Evolutionary conservation across 2,113 vertebrate species (phyloP).

Genomic region (Grantiella picta): DNA sequence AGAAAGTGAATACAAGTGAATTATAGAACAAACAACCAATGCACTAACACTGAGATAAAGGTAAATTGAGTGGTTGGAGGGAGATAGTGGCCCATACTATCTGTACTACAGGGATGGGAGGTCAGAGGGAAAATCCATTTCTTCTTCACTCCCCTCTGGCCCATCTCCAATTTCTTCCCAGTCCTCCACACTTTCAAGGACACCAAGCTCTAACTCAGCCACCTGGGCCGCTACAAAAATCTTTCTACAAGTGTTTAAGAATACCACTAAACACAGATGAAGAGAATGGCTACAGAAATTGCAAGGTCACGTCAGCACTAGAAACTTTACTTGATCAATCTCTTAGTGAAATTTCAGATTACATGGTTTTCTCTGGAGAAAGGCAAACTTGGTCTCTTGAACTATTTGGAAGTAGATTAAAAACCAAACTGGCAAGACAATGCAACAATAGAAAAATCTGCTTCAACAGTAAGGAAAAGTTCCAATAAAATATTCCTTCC

Average conservation of each 20-base stretch:
- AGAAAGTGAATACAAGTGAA: no score
- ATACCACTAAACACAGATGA: background rate
- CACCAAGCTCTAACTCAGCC: no score
- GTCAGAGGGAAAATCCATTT: no score
- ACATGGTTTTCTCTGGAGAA: background rate
- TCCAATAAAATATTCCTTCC: background rate
- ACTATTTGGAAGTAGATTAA: background rate
- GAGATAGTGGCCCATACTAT: no score
- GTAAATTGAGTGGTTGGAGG: no score
- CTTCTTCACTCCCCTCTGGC: no score
- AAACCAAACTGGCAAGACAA: background rate
- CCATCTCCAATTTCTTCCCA: no score
- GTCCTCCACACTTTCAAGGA: no score
- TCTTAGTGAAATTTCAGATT: background rate
- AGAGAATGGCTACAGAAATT: background rate
- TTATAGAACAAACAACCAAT: no score
- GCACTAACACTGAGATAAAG: no score
- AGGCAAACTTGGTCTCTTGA: background rate
- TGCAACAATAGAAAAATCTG: background rate
- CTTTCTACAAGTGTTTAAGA: background rate
- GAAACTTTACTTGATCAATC: background rate
- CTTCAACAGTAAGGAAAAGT: background rate
- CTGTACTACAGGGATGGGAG: no score
- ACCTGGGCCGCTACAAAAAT: no score
- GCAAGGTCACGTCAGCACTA: background rate